Percentiles rank a stretch among this genome's conserved stretches.
These are phyloP conservation scores for Drosophila azteca DNA, from an alignment of 1,140 invertebrate species.

Conservation along the genomic window DNA sequence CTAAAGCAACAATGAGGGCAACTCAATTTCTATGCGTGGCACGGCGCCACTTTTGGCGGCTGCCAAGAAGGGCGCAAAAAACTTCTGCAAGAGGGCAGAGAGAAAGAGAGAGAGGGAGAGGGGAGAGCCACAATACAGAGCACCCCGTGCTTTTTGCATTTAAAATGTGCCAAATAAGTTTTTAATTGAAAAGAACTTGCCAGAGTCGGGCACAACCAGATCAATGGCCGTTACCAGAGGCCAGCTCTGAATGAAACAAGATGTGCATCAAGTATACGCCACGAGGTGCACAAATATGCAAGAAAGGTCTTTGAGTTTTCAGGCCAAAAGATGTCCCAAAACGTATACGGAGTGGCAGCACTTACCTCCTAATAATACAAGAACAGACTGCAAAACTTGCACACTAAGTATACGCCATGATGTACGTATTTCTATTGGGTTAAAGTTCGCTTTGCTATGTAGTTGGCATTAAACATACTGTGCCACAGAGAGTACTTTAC, in stretches of 20 bases:
- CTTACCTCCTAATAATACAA: no score
- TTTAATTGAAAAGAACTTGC: slow-evolving; percentile 57
- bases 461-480: no score
- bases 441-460: no score
- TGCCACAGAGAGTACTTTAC: no score
- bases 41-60: slow-evolving; percentile 48
- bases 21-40: slow-evolving; percentile 74
- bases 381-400: no score
- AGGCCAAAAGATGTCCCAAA: no score
- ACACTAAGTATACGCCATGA: background rate
- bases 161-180: slow-evolving; percentile 54
- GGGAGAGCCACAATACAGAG: no score
- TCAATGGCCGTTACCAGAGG: slow-evolving; percentile 28
- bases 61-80: slow-evolving; percentile 23
- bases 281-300: no score
- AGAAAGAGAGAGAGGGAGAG: no score
- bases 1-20: slow-evolving; percentile 57
- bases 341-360: no score
- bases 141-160: slow-evolving; percentile 34
- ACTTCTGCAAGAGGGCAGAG: slow-evolving; percentile 20
- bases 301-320: no score
- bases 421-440: background rate
- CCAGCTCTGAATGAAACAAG: background rate
- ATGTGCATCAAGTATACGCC: slow-evolving; percentile 16
- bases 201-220: background rate